Conservation (phyloP, 2,113 vertebrate genomes). For the Nannobrachium achirus region DNA sequence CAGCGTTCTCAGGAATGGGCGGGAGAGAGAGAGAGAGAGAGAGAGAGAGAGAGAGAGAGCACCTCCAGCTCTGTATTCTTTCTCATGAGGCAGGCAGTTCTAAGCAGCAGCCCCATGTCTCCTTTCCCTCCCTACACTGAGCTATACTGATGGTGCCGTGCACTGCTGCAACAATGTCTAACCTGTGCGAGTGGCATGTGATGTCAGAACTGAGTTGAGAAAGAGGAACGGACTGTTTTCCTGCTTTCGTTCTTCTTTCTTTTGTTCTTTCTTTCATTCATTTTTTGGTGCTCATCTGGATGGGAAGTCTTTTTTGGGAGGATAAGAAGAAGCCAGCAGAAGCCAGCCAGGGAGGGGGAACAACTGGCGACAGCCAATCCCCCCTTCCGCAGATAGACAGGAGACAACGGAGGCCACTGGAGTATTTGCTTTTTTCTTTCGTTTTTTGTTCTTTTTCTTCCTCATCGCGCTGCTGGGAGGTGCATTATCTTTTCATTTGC, state of each 20-base stretch:
- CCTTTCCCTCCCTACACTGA: conserved; percentile 46
- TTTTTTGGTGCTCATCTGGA: conserved; percentile 65
- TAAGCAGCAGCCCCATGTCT: conserved; percentile 68
- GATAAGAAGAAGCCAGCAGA: conserved; percentile 71
- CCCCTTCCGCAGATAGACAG: conserved; percentile 70
- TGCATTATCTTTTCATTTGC: conserved; percentile 78
- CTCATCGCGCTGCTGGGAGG: conserved; percentile 82
- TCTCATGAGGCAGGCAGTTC: conserved; percentile 72
- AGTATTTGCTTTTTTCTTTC: conserved; percentile 82
- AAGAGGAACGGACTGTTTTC: conserved; percentile 52
- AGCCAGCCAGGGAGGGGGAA: conserved; percentile 74
- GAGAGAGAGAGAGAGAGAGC: conserved; percentile 54
- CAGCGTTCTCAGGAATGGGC: conserved; percentile 70
- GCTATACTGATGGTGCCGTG: conserved; percentile 54
- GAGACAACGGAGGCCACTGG: conserved; percentile 79
- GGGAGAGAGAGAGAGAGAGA: conserved; percentile 51
- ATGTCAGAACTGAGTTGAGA: conserved; percentile 60
- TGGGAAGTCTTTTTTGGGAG: conserved; percentile 76
- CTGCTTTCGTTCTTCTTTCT: conserved; percentile 33
- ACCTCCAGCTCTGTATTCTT: conserved; percentile 73
- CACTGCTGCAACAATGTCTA: conserved; percentile 74
- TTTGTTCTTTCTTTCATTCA: background rate
- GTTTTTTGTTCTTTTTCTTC: conserved; percentile 83
- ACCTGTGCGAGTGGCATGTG: conserved; percentile 71
- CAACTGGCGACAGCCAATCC: conserved; percentile 72